phyloP scores from a whole-genome alignment of 2,113 vertebrate species.

The Myotis davidii region DNA sequence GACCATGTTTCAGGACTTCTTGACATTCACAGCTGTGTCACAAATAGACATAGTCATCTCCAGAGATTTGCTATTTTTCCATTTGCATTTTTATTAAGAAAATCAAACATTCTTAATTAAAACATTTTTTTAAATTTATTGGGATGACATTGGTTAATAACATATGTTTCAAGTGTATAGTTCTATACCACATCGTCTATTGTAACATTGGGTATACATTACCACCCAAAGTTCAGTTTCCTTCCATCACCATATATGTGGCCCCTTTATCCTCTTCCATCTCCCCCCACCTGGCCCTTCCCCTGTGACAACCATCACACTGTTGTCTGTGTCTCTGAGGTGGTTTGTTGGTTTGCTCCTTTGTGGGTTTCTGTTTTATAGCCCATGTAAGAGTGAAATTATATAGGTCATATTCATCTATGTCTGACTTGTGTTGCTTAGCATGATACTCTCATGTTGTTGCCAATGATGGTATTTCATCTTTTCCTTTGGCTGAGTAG shows the following conservation, averaged over 20 bases:
- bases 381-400: background rate
- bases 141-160: background rate
- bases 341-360: background rate
- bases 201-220: background rate
- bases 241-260: background rate
- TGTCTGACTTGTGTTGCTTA: background rate
- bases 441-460: background rate
- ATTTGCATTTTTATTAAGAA: background rate
- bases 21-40: conserved; percentile 40
- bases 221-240: background rate
- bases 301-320: background rate
- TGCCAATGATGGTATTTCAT: background rate
- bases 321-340: background rate
- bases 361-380: background rate
- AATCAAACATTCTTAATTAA: background rate
- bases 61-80: background rate
- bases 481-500: background rate
- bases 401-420: background rate
- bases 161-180: background rate
- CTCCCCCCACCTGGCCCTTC: background rate
- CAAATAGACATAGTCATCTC: background rate
- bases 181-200: background rate
- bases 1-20: conserved; percentile 60
- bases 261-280: background rate
- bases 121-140: background rate